Base-by-base conservation (phyloP, 1,140 invertebrate species). In the Pseudomyrmex concolor region DNA sequence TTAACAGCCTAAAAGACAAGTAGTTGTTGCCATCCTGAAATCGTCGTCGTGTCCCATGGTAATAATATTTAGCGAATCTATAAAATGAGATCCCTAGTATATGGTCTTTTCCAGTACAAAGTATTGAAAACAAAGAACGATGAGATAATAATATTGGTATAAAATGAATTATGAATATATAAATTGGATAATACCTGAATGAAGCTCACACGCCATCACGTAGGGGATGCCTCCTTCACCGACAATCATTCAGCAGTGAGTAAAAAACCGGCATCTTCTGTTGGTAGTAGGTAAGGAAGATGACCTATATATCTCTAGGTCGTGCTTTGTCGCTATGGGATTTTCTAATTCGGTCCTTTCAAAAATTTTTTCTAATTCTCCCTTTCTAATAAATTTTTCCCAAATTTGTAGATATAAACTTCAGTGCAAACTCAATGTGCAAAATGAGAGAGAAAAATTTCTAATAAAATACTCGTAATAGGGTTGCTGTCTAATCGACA, bases 131-230 rank as follows among this genome's bases (percentile, higher is more conserved):
- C 87, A 92, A 93, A 91, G 85, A 92, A 92, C 89, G 91, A 91
- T 91, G 91, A 92, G 92, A 91, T 12, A 12, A 91, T 90, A 91
- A 89, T 91, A 92, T 91, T 91, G 89, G 89, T 92, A 92, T 92
- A 92, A 92, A 93, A 93, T 93, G 91, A 93, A 94, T 93, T 94
- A 94, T 94, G 92, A 93, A 93, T 93, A 94, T 93, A 94, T 94
- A 94, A 94, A 94, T 94, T 94, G 93, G 94, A 94, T 94, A 94
- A 94, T 94, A 94, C 94, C 94, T 94, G 94, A 93, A 93, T 94
- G 92, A 91, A 91, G 91, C 93, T 93, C 91, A 91, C 91, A 91
- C 93, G 91, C 90, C 93, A 94, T 91, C 93, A 94, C 90, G 93
- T 91, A 93, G 92, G 93, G 93, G 94, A 92, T 94, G 94, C 90